Percentiles rank a stretch among this genome's conserved stretches.
Evolutionary conservation across 2,888 invertebrate species (phyloP).

Genomic region (Agrenia bidenticulata): DNA sequence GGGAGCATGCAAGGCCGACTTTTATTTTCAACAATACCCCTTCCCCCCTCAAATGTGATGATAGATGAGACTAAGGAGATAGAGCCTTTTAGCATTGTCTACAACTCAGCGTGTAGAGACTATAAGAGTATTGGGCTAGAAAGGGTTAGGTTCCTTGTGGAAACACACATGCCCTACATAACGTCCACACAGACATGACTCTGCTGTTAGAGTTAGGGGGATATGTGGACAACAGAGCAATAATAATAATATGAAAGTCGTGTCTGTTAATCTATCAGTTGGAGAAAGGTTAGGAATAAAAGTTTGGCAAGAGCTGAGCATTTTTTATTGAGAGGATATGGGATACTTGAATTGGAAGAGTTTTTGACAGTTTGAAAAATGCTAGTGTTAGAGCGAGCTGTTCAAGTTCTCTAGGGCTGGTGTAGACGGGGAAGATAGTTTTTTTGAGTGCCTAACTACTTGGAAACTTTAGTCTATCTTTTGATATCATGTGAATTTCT

Average conservation of each 20-base stretch:
- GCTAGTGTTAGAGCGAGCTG: neutral
- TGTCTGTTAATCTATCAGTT: no score
- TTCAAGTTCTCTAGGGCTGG: no score
- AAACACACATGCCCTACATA: neutral
- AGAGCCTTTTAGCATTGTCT: neutral
- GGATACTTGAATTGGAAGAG: neutral
- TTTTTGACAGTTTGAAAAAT: conserved; percentile 20
- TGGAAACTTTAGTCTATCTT: neutral
- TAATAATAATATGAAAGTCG: neutral
- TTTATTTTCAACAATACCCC: neutral
- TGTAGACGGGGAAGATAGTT: no score
- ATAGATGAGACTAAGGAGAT: conserved; percentile 5
- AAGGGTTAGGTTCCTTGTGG: no score
- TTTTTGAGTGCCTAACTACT: neutral
- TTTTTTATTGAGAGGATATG: conserved; percentile 15
- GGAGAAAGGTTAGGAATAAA: no score
- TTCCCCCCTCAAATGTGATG: neutral
- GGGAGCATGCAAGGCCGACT: conserved; percentile 7
- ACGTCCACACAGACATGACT: neutral
- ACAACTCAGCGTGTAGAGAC: neutral
- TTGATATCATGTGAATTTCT: no score
- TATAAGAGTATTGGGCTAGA: no score
- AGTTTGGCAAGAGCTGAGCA: neutral
- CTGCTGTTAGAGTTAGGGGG: neutral
- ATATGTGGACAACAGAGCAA: neutral